These are phyloP conservation scores for Saturnia japonica DNA, from an alignment of 2,888 invertebrate species.

Conservation along the genomic window DNA sequence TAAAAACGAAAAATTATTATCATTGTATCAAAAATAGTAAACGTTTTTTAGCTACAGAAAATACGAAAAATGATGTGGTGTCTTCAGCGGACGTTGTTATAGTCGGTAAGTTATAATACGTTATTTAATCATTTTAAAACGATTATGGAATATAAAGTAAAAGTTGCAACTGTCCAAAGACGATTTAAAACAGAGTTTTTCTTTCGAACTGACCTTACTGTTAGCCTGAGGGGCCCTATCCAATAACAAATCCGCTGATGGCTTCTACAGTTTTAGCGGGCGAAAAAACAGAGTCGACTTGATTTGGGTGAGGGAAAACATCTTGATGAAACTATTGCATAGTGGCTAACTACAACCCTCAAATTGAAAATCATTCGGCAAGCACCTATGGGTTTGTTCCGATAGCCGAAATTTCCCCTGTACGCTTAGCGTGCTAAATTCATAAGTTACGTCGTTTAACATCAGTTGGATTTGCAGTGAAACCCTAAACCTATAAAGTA, in stretches of 20 bases:
- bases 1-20: slow-evolving; percentile 53
- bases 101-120: slow-evolving; percentile 80
- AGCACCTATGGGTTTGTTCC: background rate
- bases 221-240: too few relatives aligned
- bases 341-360: background rate
- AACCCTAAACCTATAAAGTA: background rate
- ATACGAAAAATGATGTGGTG: slow-evolving; percentile 54
- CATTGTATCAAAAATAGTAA: slow-evolving; percentile 45
- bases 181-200: too few relatives aligned
- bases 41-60: slow-evolving; percentile 41
- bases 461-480: background rate
- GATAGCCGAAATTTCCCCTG: background rate
- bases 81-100: slow-evolving; percentile 89
- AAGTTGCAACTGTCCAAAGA: too few relatives aligned
- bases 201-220: too few relatives aligned
- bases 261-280: too few relatives aligned
- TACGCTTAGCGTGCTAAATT: background rate
- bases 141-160: background rate
- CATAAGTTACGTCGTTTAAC: background rate
- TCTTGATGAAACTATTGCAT: too few relatives aligned
- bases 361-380: background rate
- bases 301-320: too few relatives aligned
- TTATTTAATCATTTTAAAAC: background rate
- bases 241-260: too few relatives aligned
- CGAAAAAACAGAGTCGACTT: too few relatives aligned